These are phyloP conservation scores for Myzus persicae DNA, from an alignment of 1,140 invertebrate genomes.

Conservation along the genomic window DNA sequence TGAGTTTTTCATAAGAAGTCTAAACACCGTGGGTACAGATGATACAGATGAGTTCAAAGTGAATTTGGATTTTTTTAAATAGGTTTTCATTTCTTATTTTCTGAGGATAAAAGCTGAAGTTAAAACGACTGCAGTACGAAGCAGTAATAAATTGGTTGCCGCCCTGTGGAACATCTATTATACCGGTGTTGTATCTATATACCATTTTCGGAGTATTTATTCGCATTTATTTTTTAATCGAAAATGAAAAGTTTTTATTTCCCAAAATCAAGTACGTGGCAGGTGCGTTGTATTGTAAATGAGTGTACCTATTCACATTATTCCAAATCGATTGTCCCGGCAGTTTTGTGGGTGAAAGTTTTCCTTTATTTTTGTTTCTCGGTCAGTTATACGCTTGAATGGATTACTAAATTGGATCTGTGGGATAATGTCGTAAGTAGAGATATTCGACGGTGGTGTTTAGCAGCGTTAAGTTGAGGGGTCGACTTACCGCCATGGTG, in stretches of 20 bases:
- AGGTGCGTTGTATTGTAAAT: not conserved
- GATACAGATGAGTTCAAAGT: conserved; percentile 4
- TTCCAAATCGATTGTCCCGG: not conserved
- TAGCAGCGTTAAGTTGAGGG: not conserved
- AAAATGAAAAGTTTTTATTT: not conserved
- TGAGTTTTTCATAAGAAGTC: conserved; percentile 7
- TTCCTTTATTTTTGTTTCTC: not conserved
- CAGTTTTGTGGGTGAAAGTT: not conserved
- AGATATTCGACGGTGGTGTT: not conserved
- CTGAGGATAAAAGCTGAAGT: not conserved
- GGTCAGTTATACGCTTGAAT: conserved; percentile 16
- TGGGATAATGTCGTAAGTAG: conserved; percentile 18
- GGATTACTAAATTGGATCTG: conserved; percentile 30
- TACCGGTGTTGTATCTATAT: not conserved
- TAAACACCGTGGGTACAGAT: not conserved
- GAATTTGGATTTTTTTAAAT: conserved; percentile 26
- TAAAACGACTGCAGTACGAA: not conserved
- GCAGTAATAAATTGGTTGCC: not conserved
- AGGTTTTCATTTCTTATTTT: not conserved
- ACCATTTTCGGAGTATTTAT: not conserved
- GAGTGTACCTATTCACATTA: not conserved
- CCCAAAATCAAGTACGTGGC: not conserved
- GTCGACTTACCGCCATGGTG: not conserved
- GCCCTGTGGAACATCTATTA: not conserved
- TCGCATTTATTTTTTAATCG: conserved; percentile 21